Evolutionary conservation across 2,797 vertebrate species (phyloP).

Genomic region (Sebastes jordani): DNA sequence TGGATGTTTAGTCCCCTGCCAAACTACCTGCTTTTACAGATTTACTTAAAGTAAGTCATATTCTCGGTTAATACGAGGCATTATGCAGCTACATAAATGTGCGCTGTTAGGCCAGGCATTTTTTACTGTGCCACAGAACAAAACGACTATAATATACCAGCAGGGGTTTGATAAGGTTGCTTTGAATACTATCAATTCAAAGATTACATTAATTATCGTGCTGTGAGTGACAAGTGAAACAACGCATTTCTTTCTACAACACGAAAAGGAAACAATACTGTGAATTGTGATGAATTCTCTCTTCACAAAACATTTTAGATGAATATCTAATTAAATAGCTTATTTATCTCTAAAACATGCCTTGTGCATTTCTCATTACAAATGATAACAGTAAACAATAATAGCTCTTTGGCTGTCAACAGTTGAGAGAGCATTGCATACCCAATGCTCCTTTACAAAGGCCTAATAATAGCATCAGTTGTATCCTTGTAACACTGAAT

Average conservation of each 20-base stretch:
- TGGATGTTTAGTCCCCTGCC: neutral
- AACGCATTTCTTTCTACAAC: neutral
- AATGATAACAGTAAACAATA: neutral
- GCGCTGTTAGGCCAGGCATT: neutral
- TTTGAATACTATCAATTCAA: neutral
- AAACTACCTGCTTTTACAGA: neutral
- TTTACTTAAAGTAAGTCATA: neutral
- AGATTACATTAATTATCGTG: neutral
- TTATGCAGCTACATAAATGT: neutral
- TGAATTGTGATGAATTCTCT: neutral
- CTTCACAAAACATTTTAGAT: neutral
- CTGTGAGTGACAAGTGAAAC: neutral
- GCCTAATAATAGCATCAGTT: neutral
- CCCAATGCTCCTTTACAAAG: neutral
- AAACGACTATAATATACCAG: neutral
- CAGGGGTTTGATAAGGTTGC: neutral
- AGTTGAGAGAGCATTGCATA: neutral
- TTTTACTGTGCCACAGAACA: neutral
- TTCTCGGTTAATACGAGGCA: neutral
- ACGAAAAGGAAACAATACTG: neutral
- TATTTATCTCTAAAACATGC: neutral
- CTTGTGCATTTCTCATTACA: neutral
- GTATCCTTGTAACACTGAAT: constrained; percentile 6
- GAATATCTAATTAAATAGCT: neutral
- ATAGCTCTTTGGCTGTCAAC: neutral